These are phyloP conservation scores for Galerucella pusilla DNA, from an alignment of 2,888 invertebrate species.

Conservation along the genomic window DNA sequence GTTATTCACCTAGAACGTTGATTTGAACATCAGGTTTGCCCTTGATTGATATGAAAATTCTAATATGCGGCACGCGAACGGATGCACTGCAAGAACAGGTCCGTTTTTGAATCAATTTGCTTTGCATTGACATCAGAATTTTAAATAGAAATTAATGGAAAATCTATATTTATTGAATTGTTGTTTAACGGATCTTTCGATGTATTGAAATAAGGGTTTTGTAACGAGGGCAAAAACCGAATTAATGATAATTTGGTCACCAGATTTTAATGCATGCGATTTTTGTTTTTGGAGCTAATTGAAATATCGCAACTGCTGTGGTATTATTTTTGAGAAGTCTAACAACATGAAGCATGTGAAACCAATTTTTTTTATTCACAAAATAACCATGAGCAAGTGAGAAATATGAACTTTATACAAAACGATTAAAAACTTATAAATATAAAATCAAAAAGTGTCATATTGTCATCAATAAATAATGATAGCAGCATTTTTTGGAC, in stretches of 20 bases:
- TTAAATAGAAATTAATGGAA: neutral
- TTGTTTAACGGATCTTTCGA: neutral
- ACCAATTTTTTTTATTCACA: too few species aligned
- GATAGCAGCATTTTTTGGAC: neutral
- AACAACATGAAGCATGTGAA: too few species aligned
- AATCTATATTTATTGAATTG: neutral
- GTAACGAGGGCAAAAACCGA: too few species aligned
- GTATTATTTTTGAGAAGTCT: too few species aligned
- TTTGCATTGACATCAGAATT: neutral
- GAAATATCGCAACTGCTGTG: too few species aligned
- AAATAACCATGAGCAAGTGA: too few species aligned
- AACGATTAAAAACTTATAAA: too few species aligned
- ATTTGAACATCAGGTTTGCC: neutral
- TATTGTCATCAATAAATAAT: neutral
- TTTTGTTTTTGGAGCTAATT: too few species aligned
- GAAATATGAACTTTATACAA: too few species aligned
- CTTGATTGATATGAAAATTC: slow-evolving; percentile 6
- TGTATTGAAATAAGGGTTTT: neutral
- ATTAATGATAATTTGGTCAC: too few species aligned
- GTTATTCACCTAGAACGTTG: slow-evolving; percentile 13
- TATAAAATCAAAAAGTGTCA: neutral
- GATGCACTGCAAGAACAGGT: slow-evolving; percentile 1
- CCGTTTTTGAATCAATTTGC: neutral
- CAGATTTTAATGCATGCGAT: too few species aligned
- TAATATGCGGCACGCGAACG: slow-evolving; percentile 12